Evolutionary conservation across 35 echinoderm and acorn worm genomes (phyloP), one percentile per base, ranked within the genome.

Genomic region (Heliocidaris tuberculata): DNA sequence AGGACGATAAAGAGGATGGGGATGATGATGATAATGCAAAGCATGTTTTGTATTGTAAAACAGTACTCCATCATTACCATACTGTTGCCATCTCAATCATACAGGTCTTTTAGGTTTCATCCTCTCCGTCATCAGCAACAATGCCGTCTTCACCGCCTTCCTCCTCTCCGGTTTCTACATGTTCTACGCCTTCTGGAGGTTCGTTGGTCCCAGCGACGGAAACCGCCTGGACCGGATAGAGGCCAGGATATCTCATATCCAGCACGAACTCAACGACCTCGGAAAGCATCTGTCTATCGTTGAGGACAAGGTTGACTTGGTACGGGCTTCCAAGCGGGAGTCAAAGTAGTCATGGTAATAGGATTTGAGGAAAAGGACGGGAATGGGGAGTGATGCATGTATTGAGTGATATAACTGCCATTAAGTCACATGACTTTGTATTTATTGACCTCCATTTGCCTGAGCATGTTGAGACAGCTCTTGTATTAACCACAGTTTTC

Each of bases 71-170:
- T 24, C 65, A 56, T 56, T 13, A 56, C 52, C 6, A 27, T 78
- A 7, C 1, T 78, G 2, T 78, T 78, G 21, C 4, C 65, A 78
- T 19, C 65, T 78, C 11, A 1, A 19, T 27, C 19, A n/a, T n/a
- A 24, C 17, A 93, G 91, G 91, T 93, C 50, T 93, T 30, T 15
- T 93, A 11, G 91, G 91, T 48, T 93, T 93, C 50, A 59, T 59
- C n/a, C 9, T 93, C 11, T 93, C 91, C 5, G 27, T 93, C 48
- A 59, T 93, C 91, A 59, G 16, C 50, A 93, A 93, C 91, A 93
- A 93, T 21, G 91, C 91, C 29, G 91, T 93, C 17, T 93, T 93
- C 91, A 93, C 47, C 16, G 91, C 91, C 91, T 59, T 93, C 50
- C 29, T 93, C 91, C 91, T 93, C 21, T 93, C 91, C 29, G 91